A percentile compares a stretch with the other conserved stretches of the same genome.
Conservation (phyloP, 2,113 vertebrate genomes). For the Melanocharis versteri region DNA sequence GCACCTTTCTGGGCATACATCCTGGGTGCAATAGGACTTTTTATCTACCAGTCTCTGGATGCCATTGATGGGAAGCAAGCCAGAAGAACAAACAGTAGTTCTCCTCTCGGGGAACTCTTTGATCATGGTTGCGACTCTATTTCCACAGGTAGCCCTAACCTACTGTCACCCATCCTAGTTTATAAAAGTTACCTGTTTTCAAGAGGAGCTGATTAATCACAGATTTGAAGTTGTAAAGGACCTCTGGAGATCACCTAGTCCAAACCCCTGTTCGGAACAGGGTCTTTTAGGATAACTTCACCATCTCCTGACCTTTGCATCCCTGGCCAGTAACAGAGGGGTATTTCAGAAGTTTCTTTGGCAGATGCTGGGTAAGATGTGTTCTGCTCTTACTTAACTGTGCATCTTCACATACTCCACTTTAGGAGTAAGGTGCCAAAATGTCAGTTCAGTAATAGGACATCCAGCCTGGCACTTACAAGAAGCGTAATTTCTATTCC, state of each 20-base stretch:
- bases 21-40: conserved; percentile 87
- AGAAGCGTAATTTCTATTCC: background rate
- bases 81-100: conserved; percentile 92
- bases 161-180: background rate
- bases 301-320: background rate
- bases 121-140: conserved; percentile 97
- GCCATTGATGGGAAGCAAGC: conserved; percentile 98
- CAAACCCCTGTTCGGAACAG: background rate
- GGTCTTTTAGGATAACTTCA: background rate
- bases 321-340: background rate
- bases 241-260: background rate
- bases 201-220: background rate
- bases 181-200: background rate
- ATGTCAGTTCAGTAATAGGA: background rate
- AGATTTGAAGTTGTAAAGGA: background rate
- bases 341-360: background rate
- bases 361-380: background rate
- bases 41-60: conserved; percentile 95
- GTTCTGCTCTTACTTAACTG: background rate
- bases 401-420: fast-evolving
- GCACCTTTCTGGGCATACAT: conserved; percentile 90
- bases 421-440: background rate
- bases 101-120: conserved; percentile 93
- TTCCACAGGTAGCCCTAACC: conserved; percentile 86
- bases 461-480: background rate